Base-by-base conservation (phyloP, 2,113 vertebrate genomes). In the Archilochus colubris region DNA sequence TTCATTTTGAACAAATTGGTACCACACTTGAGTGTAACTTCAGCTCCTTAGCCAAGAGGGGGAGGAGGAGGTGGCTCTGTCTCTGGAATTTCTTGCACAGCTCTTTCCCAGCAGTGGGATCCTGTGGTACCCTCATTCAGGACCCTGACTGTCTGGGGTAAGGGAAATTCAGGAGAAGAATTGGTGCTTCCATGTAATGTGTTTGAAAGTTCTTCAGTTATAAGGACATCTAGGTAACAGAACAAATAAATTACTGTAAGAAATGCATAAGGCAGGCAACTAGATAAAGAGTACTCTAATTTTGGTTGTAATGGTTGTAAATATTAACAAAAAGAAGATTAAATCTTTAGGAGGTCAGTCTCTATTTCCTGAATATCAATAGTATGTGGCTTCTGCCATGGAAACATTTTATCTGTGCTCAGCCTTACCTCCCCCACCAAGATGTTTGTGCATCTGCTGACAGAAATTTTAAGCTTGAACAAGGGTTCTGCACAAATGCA, bases 171-270 rank as follows among this genome's bases (percentile, higher is more conserved):
- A 61, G 24, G 55, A 58, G 87, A 74, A 66, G 17, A 54, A 58
- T 1, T 0, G 1, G 4, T 59, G 19, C 16, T 16, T 58, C 16
- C 2, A 1, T 6, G 1, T 38, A 10, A 22, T 3, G 4, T 24
- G 18, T 58, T 70, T 43, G 28, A 36, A 72, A 75, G 43, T 13
- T 36, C 10, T 53, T 53, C 40, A 4, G 53, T 51, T 72, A n/a
- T 6, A 17, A 3, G 6, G 4, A 59, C 22, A 25, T 8, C 28
- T 30, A 8, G 25, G 31, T 19, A 50, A 28, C 20, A 38, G 3
- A 66, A 51, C 14, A 18, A 40, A 23, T 33, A 28, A 64, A 72
- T 85, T 68, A 33, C 25, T 2, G 0, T 33, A 53, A 80, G 72
- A 67, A 82, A 57, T 38, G 43, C 6, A 0, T 62, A 14, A 50